Base-by-base conservation (phyloP, 1,140 invertebrate species). In the Helicoverpa zea region DNA sequence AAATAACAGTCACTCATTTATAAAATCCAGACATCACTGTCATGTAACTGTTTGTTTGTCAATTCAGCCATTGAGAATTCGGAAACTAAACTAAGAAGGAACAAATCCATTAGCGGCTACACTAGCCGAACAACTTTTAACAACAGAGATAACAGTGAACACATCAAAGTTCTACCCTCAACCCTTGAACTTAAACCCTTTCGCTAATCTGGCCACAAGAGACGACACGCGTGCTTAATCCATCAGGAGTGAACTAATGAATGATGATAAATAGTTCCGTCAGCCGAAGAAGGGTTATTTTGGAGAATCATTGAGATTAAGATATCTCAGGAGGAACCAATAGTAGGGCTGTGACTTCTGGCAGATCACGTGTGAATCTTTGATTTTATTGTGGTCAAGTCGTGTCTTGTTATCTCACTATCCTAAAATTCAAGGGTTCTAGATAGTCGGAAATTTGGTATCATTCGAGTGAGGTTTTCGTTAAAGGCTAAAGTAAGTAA, bases 211-310 rank as follows among this genome's bases (percentile, higher is more conserved):
- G 84, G 86, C 85, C 89, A 79, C 89, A 81, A 83, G 90, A 91
- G 90, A 89, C 86, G 64, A 82, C 83, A 83, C 77, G 81, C 81
- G 77, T 87, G 77, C 83, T 83, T 86, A 80, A 86, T 88, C 82
- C 82, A 79, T 83, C 83, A 81, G 81, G 61, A 78, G 85, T 80
- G 59, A 74, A 54, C 86, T 90, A 91, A 92, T 92, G 88, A 91
- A 92, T 90, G 87, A 91, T 91, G 90, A 92, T 92, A 90, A 91
- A 92, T 91, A 83, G 87, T 87, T 83, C 81, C 86, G 87, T 80
- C 86, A 79, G 66, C 59, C 72, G 66, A 16, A 13, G 54, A 58
- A 59, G 73, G 79, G 61, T 54, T 72, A 80, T 29, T 78, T 49
- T 52, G n/a, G 18, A 13, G 14, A 63, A 78, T 77, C 47, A 47